phyloP scores from a whole-genome alignment of 2,888 invertebrate genomes.

The Tuberolachnus salignus region DNA sequence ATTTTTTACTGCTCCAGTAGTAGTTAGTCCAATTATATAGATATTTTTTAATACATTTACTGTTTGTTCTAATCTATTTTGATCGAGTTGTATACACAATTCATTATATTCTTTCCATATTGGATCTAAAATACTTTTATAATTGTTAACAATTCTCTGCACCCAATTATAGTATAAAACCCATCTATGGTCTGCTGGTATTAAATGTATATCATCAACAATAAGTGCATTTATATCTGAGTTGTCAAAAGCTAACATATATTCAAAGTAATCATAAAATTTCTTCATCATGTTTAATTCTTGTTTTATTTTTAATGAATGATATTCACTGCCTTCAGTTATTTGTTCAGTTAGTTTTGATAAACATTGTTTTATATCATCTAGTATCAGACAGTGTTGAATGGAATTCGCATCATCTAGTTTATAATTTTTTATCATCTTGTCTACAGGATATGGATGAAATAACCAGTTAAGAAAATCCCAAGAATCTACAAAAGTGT shows the following conservation, averaged over 20 bases:
- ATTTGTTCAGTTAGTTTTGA: slow-evolving; percentile 41
- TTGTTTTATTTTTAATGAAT: slow-evolving; percentile 49
- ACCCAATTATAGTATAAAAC: slow-evolving; percentile 45
- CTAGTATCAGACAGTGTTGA: slow-evolving; percentile 29
- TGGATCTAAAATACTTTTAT: slow-evolving; percentile 34
- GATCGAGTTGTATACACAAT: slow-evolving; percentile 41
- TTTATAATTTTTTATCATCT: slow-evolving; percentile 41
- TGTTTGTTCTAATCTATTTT: slow-evolving; percentile 41
- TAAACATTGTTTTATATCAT: slow-evolving; percentile 32
- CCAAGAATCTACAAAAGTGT: slow-evolving; percentile 47
- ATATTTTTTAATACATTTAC: slow-evolving; percentile 32
- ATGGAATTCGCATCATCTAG: background rate
- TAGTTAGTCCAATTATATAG: slow-evolving; percentile 47
- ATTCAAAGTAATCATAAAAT: slow-evolving; percentile 43
- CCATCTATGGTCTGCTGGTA: slow-evolving; percentile 49
- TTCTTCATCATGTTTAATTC: slow-evolving; percentile 36
- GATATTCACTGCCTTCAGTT: slow-evolving; percentile 48
- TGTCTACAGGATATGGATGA: slow-evolving; percentile 48
- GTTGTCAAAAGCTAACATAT: slow-evolving; percentile 36
- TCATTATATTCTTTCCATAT: slow-evolving; percentile 45
- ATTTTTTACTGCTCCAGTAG: slow-evolving; percentile 54
- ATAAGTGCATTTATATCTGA: slow-evolving; percentile 1
- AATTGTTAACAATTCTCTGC: slow-evolving; percentile 17
- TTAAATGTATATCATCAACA: slow-evolving; percentile 50
- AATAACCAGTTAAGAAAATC: slow-evolving; percentile 53